Base-by-base conservation (phyloP, 37 sponge, comb jelly and placozoan genomes). In the Bolinopsis microptera region DNA sequence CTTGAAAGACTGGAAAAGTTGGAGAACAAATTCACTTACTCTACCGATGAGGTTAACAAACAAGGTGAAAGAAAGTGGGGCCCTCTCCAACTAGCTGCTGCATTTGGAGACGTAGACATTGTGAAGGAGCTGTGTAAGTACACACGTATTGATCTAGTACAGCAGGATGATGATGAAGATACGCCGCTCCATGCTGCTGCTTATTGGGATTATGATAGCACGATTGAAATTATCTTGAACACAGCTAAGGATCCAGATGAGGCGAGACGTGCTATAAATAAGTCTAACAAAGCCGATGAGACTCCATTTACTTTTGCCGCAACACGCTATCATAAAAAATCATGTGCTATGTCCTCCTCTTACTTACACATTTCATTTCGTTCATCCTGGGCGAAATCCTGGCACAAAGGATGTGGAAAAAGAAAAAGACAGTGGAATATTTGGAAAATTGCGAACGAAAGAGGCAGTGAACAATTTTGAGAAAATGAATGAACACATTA, bases 151-250 rank as follows among this genome's bases (percentile, higher is more conserved):
- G 21, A 77, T 32, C 36, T 77, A 21, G 33, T 34, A 32, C 1
- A 34, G 8, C 3, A 21, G 21, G 80, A 77, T 32, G 36, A 34
- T 34, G 80, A 77, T 33, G 0, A 32, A 3, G 80, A 77, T 18
- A 77, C 80, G 1, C 36, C 80, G 18, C 80, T 77, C 18, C 80
- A 77, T 32, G 80, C 32, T 77, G 80, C 80, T 32, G 27, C 80
- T 1, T 34, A 77, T 32, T 77, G 80, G 80, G 80, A 77, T 35
- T 36, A 77, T 32, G 16, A 34, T 28, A 3, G 33, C 35, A 34
- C 33, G 21, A 77, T 77, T 21, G 37, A 27, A 33, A 32, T 34
- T 18, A 27, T 77, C 33, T 32, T 77, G 36, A 48, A 48, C 13
- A 18, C 27, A 22, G 35, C 9, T 0, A 77, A 77, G 18, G 36